Conservation (phyloP, 92 coral and sea anemone species). For the Galaxea fascicularis region DNA sequence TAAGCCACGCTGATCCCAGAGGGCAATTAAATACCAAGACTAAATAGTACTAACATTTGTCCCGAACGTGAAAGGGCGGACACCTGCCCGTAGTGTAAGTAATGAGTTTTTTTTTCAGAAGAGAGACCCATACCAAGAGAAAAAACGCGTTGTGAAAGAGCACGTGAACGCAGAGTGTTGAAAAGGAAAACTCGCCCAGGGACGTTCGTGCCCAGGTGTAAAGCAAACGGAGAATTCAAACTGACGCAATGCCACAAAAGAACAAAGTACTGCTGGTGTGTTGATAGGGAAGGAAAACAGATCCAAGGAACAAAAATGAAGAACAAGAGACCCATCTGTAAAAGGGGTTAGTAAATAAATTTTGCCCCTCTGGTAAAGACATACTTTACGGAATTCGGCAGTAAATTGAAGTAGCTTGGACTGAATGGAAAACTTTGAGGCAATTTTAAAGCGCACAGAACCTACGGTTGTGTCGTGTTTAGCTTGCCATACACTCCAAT, state of each 20-base stretch:
- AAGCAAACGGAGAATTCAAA: conserved; percentile 78
- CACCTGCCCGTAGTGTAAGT: no score
- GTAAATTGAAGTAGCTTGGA: no score
- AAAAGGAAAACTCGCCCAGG: conserved; percentile 29
- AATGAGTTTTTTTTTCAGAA: background rate
- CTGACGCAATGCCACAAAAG: conserved; percentile 75
- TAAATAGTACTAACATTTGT: no score
- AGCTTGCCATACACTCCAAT: no score
- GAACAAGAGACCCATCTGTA: conserved; percentile 71
- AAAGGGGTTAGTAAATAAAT: conserved; percentile 54
- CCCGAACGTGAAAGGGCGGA: no score
- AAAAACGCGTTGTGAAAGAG: conserved; percentile 65
- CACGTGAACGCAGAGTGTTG: conserved; percentile 65
- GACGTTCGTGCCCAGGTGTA: conserved; percentile 80
- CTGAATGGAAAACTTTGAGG: no score
- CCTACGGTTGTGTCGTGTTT: no score
- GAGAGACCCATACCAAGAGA: background rate
- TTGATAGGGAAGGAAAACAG: conserved; percentile 72
- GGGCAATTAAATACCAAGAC: background rate
- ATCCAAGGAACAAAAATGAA: conserved; percentile 73
- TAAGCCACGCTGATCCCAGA: no score
- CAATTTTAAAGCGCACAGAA: no score
- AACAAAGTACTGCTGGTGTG: conserved; percentile 89
- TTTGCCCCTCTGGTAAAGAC: background rate
- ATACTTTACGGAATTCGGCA: no score